Evolutionary conservation across 2,797 vertebrate genomes (phyloP).

Genomic region (Neopelma chrysocephalum): DNA sequence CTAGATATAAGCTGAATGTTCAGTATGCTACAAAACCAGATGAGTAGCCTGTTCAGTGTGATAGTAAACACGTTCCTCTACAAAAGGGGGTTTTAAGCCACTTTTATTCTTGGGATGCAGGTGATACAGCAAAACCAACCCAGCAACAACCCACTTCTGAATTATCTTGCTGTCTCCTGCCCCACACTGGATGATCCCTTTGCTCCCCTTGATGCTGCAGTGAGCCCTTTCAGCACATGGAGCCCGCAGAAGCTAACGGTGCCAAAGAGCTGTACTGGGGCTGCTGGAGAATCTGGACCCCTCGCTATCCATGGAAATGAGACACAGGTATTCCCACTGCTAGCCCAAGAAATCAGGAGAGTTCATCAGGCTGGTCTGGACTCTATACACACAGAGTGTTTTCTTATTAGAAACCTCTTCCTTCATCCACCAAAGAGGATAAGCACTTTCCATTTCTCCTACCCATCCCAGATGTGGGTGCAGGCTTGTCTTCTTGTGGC

Average conservation of each 20-base stretch:
- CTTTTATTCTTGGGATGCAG: neutral
- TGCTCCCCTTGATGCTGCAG: neutral
- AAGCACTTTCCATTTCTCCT: neutral
- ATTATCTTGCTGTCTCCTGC: neutral
- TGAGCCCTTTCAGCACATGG: rapidly evolving
- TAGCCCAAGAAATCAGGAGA: neutral
- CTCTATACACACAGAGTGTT: neutral
- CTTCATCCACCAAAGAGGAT: neutral
- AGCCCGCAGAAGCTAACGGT: neutral
- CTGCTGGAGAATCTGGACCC: neutral
- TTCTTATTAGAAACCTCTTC: neutral
- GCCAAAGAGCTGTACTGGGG: neutral
- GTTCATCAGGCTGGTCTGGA: neutral
- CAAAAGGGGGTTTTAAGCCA: neutral
- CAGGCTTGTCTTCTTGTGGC: neutral
- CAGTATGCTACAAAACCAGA: neutral
- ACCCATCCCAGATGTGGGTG: neutral
- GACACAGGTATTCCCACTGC: neutral
- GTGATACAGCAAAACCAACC: neutral
- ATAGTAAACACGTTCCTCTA: neutral
- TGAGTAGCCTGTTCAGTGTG: neutral
- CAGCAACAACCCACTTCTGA: neutral
- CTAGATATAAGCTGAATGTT: neutral
- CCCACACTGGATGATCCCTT: neutral
- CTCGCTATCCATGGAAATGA: neutral